Evolutionary conservation across 2,888 invertebrate genomes (phyloP), one percentile per base, ranked within the genome.

Genomic region (Orgyia antiqua): DNA sequence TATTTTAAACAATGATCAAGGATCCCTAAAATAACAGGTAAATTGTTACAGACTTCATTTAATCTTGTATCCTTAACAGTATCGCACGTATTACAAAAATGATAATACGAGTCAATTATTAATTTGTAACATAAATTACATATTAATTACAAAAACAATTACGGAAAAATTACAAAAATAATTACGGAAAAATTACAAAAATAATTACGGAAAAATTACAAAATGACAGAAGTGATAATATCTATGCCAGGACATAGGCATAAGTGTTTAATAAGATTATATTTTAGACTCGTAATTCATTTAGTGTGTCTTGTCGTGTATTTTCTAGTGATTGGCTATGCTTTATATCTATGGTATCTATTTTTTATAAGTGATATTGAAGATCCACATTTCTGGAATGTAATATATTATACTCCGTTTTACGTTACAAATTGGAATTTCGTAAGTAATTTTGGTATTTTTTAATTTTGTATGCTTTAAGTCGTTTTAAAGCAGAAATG

Each of bases 361-460:
- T 20, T 53, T 9, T 13, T 52, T 0, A 31, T 32, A 0, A 30
- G 33, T 0, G 33, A 59, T 0, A 3, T 47, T 3, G 38, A 42
- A 0, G 50, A 65, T 2, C 49, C 57, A 0, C 13, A 39, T 1
- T 9, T 72, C 0, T 33, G 31, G 2, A 51, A 53, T 5, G 41
- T 66, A n/a, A 55, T 52, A 20, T 51, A 42, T 23, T 58, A 61
- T 12, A 44, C 51, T 0, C 46, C 60, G 0, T 45, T 47, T 1
- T 74, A 67, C 36, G 45, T 71, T 8, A 73, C 73, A 0, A 72
- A 72, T 27, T 72, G 71, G 72, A 72, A 72, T 34, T 63, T 63
- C 35, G 73, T 73, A 36, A 72, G 71, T 71, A 25, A 19, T 24
- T 29, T 20, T 28, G n/a, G n/a, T n/a, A n/a, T n/a, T n/a, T n/a